A percentile compares a stretch with the other conserved stretches of the same genome.
These are phyloP conservation scores for Centroberyx gerrardi DNA, from an alignment of 2,797 vertebrate genomes.

Conservation along the genomic window DNA sequence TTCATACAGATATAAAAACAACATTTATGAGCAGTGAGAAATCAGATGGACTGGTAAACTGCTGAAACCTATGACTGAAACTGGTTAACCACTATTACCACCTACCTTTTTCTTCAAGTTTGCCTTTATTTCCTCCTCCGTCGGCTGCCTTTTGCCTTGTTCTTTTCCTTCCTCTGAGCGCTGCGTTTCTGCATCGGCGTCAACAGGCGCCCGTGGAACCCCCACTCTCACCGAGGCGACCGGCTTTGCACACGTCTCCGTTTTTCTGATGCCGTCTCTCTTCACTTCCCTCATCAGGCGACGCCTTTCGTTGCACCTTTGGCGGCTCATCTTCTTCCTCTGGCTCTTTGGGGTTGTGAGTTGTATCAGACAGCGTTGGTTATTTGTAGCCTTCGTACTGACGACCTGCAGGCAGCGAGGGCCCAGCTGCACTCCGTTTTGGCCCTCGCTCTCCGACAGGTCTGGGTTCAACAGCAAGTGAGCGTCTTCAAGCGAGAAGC, in stretches of 20 bases:
- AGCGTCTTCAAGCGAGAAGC: not conserved
- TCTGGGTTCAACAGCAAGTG: slow-evolving; percentile 36
- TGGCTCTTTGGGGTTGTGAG: not conserved
- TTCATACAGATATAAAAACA: not conserved
- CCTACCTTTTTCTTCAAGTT: slow-evolving; percentile 75
- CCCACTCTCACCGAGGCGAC: not conserved
- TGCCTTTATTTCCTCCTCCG: slow-evolving; percentile 67
- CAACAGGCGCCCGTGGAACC: not conserved
- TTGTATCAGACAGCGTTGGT: not conserved
- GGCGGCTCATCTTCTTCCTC: not conserved
- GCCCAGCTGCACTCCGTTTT: not conserved
- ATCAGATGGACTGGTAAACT: not conserved
- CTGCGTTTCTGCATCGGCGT: no score
- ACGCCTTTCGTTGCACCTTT: no score
- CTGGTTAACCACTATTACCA: not conserved
- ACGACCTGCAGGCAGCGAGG: slow-evolving; percentile 51
- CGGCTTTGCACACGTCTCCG: not conserved
- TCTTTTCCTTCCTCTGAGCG: not conserved
- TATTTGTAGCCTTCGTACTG: not conserved
- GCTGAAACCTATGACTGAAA: not conserved
- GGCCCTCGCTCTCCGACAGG: slow-evolving; percentile 61
- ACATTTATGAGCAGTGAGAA: not conserved
- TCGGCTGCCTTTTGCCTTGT: slow-evolving; percentile 13
- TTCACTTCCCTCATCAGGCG: no score
- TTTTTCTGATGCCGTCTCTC: fast-evolving